Evolutionary conservation across 1,140 invertebrate genomes (phyloP).

Genomic region (Drosophila bifasciata): DNA sequence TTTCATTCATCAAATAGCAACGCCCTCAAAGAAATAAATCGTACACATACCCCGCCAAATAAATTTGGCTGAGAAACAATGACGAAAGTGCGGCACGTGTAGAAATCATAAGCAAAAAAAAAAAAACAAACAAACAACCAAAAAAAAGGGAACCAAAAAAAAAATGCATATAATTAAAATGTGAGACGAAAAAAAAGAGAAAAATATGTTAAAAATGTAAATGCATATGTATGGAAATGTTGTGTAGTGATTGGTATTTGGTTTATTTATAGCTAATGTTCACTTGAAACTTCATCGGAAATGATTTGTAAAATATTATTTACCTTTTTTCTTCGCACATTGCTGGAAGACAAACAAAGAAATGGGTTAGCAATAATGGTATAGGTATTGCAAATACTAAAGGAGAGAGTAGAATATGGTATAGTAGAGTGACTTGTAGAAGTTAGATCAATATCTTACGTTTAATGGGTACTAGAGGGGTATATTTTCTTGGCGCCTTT

Average conservation of each 20-base stretch:
- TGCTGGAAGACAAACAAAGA: not conserved
- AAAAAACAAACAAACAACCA: too few species aligned
- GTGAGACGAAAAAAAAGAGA: constrained; percentile 9
- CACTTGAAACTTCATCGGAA: constrained; percentile 17
- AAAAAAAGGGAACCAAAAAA: constrained; percentile 9
- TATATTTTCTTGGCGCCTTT: too few species aligned
- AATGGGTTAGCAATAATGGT: constrained; percentile 32
- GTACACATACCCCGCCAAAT: constrained; percentile 5
- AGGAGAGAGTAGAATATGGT: too few species aligned
- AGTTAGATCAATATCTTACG: too few species aligned
- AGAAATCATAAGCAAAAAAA: constrained; percentile 13
- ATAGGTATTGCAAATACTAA: not conserved
- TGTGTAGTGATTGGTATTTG: constrained; percentile 13
- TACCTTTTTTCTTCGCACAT: constrained; percentile 1
- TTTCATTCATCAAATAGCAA: constrained; percentile 22
- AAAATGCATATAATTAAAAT: constrained; percentile 42
- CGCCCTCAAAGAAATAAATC: constrained; percentile 9
- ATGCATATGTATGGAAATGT: too few species aligned
- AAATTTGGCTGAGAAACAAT: constrained; percentile 21
- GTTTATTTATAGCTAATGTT: constrained; percentile 12
- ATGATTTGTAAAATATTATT: constrained; percentile 27
- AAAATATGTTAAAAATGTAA: not conserved
- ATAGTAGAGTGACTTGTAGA: too few species aligned
- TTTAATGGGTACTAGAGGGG: too few species aligned
- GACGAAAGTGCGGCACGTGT: constrained; percentile 34